These are phyloP conservation scores for Mionectes macconnelli DNA, from an alignment of 2,113 vertebrate species.

Conservation along the genomic window DNA sequence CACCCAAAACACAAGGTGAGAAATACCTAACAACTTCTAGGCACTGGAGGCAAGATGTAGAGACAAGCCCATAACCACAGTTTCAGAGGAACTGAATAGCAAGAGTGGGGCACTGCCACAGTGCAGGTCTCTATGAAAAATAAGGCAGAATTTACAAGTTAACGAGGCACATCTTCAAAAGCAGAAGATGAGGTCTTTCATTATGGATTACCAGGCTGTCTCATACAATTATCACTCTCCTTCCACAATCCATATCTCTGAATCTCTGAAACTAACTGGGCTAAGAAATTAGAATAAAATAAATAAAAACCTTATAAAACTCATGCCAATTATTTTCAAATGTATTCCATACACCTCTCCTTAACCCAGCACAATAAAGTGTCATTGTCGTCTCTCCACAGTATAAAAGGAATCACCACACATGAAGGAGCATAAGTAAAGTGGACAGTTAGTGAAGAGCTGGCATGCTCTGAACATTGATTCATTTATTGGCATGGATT, in stretches of 20 bases:
- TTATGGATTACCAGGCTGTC: background rate
- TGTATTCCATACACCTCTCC: background rate
- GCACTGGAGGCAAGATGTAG: background rate
- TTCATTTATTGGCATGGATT: conserved; percentile 7
- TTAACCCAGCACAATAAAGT: background rate
- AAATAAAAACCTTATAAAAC: background rate
- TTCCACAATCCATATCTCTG: background rate
- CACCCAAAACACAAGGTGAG: background rate
- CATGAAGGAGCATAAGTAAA: conserved; percentile 17
- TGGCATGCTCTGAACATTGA: conserved; percentile 21
- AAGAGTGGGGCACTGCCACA: background rate
- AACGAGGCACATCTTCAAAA: background rate
- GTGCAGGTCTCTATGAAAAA: background rate
- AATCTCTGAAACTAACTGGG: background rate
- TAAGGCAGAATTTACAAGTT: background rate
- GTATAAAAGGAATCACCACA: background rate
- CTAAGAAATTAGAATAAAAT: background rate
- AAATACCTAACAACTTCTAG: background rate
- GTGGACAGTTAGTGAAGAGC: conserved; percentile 36
- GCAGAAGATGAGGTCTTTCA: background rate
- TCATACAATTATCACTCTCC: background rate
- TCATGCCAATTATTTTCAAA: background rate
- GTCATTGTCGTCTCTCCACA: background rate
- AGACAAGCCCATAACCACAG: background rate
- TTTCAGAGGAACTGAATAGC: background rate